A percentile compares a stretch with the other conserved stretches of the same genome.
Conservation (phyloP, 2,888 invertebrate genomes). For the Amphipoea oculea region DNA sequence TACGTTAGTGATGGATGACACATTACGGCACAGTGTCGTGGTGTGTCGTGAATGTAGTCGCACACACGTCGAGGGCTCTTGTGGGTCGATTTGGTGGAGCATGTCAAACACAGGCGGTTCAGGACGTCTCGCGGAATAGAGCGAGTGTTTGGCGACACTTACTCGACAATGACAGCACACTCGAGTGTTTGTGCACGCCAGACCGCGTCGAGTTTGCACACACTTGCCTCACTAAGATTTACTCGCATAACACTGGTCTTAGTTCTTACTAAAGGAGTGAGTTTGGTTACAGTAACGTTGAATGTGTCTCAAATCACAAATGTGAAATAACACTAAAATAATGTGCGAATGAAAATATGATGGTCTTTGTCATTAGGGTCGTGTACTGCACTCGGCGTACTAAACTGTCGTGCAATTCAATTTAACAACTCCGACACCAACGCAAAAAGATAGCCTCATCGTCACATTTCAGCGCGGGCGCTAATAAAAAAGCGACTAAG, state of each 20-base stretch:
- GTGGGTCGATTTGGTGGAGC: conserved; percentile 78
- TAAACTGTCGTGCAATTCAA: conserved; percentile 54
- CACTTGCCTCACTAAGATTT: conserved; percentile 76
- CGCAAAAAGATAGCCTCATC: conserved; percentile 65
- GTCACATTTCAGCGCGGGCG: conserved; percentile 64
- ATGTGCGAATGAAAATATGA: conserved; percentile 33
- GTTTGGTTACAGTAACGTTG: conserved; percentile 26
- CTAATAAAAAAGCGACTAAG: conserved; percentile 71
- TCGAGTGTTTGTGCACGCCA: conserved; percentile 76
- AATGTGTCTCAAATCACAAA: conserved; percentile 15
- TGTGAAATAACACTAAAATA: conserved; percentile 8
- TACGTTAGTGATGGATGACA: conserved; percentile 63
- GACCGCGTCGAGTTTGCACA: conserved; percentile 72
- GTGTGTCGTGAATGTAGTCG: conserved; percentile 61
- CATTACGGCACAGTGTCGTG: conserved; percentile 61
- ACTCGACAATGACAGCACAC: conserved; percentile 76
- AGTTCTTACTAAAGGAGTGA: conserved; percentile 54
- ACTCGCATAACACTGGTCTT: conserved; percentile 69
- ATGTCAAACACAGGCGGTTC: conserved; percentile 80
- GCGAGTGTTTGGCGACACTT: conserved; percentile 82
- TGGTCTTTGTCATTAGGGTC: conserved; percentile 22
- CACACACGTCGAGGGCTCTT: conserved; percentile 73
- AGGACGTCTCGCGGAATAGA: conserved; percentile 72
- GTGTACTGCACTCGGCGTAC: conserved; percentile 40
- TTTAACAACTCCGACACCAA: conserved; percentile 56